phyloP scores from a whole-genome alignment of 1,140 invertebrate genomes.

The Chrysomallon squamiferum region DNA sequence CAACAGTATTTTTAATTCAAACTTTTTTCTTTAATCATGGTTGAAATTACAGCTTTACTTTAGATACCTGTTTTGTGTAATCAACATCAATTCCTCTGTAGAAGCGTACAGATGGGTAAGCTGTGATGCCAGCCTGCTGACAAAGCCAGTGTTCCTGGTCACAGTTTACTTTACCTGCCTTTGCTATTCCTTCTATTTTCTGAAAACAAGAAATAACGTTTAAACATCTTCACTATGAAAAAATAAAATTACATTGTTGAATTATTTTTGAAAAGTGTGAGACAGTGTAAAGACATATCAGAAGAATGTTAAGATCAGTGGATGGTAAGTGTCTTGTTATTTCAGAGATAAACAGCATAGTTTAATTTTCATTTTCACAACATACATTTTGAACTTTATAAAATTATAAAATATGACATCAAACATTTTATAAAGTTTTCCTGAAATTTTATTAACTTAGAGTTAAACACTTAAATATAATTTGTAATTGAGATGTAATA shows the following conservation, averaged over 20 bases:
- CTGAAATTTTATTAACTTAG: no score
- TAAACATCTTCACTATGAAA: no score
- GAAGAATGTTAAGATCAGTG: no score
- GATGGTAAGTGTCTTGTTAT: background rate
- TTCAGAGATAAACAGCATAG: background rate
- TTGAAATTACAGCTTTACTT: no score
- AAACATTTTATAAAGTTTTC: no score
- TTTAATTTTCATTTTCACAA: no score
- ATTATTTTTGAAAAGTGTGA: background rate
- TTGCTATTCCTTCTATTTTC: slow-evolving; percentile 66
- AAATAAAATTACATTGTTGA: background rate
- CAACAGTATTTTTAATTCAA: no score
- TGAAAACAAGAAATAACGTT: slow-evolving; percentile 43
- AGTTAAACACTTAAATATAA: no score
- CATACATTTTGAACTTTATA: no score
- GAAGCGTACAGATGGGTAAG: slow-evolving; percentile 68
- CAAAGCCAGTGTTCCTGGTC: slow-evolving; percentile 64
- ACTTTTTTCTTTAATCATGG: no score
- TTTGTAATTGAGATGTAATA: no score
- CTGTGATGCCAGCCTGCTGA: slow-evolving; percentile 63
- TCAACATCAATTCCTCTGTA: slow-evolving; percentile 49
- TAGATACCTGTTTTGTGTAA: slow-evolving; percentile 1
- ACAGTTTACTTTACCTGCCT: slow-evolving; percentile 70
- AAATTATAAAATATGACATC: no score
- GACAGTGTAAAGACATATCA: background rate